phyloP scores from a whole-genome alignment of 2,797 vertebrate genomes.

The Macropus fuliginosus region DNA sequence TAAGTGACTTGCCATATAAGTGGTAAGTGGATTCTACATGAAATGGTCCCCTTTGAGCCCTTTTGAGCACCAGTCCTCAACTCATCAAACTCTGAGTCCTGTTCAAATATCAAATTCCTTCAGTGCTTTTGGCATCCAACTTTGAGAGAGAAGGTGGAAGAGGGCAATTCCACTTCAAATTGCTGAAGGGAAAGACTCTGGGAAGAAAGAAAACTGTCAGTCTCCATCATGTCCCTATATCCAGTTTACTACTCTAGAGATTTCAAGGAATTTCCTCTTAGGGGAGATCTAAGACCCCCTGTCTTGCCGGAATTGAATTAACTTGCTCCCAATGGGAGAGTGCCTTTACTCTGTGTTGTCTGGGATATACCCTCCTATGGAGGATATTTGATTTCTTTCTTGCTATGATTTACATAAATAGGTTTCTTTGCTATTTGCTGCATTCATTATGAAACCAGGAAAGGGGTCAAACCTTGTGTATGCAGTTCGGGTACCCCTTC shows the following conservation, averaged over 20 bases:
- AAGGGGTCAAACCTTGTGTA: background rate
- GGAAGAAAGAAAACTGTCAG: background rate
- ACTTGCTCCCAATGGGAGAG: background rate
- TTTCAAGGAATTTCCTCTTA: background rate
- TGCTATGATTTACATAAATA: background rate
- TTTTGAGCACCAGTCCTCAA: background rate
- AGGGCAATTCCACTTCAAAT: background rate
- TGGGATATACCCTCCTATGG: background rate
- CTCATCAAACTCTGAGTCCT: background rate
- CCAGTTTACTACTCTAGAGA: background rate
- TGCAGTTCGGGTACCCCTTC: background rate
- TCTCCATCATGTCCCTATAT: background rate
- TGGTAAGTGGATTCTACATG: background rate
- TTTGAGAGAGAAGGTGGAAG: background rate
- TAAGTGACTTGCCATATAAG: background rate
- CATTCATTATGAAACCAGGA: background rate
- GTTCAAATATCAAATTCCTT: background rate
- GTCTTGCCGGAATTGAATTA: background rate
- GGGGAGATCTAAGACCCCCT: background rate
- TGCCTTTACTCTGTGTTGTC: background rate
- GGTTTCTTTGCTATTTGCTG: background rate
- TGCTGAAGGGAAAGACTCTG: background rate
- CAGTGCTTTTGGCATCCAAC: background rate
- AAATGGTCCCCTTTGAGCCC: background rate
- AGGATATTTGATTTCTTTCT: background rate